These are phyloP conservation scores for Carterocephalus palaemon DNA, from an alignment of 2,888 invertebrate species.

Conservation along the genomic window DNA sequence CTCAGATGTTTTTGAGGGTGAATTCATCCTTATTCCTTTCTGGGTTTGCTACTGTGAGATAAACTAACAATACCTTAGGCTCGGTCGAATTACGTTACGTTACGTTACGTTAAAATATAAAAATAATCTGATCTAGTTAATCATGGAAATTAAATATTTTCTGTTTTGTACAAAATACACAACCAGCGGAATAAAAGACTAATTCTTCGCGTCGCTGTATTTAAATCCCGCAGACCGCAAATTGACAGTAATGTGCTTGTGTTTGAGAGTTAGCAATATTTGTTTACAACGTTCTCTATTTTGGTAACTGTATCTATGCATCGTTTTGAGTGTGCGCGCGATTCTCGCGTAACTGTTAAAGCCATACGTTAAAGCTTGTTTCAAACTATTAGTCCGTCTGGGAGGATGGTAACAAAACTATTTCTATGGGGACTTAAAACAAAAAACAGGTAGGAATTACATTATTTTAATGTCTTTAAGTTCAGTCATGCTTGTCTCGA, in stretches of 20 bases:
- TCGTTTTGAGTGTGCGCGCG: conserved; percentile 23
- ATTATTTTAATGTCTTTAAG: conserved; percentile 58
- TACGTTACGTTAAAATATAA: too few species aligned
- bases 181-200: too few species aligned
- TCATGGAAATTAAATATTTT: too few species aligned
- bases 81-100: too few species aligned
- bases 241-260: conserved; percentile 17
- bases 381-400: conserved; percentile 42
- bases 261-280: conserved; percentile 16
- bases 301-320: conserved; percentile 23
- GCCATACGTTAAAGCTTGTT: conserved; percentile 60
- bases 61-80: too few species aligned
- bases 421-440: conserved; percentile 56
- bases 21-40: too few species aligned
- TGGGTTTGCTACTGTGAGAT: too few species aligned
- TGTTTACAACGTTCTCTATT: conserved; percentile 21
- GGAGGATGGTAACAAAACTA: conserved; percentile 43
- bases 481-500: conserved; percentile 70
- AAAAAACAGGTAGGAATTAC: conserved; percentile 54
- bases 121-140: too few species aligned
- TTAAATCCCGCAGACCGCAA: conserved; percentile 1
- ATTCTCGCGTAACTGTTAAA: conserved; percentile 34
- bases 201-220: too few species aligned
- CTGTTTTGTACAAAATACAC: too few species aligned
- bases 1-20: too few species aligned